Conservation (phyloP, 2,113 vertebrate genomes). For the Urocolius indicus region DNA sequence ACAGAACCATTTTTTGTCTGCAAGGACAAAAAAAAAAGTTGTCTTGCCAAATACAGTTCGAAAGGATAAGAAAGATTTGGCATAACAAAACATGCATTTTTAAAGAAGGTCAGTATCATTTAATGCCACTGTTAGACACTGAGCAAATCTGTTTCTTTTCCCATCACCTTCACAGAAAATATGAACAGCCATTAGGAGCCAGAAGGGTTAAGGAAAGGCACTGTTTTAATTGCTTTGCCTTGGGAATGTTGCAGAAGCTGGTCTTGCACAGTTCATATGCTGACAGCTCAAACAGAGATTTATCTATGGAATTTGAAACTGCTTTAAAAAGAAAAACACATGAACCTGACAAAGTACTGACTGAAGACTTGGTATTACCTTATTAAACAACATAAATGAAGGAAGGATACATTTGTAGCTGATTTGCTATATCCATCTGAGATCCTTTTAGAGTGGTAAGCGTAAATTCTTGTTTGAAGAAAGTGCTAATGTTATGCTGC, state of each 20-base stretch:
- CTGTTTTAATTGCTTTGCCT: constrained; percentile 48
- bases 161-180: neutral
- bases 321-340: constrained; percentile 46
- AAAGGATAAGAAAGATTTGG: constrained; percentile 19
- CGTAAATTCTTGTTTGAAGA: neutral
- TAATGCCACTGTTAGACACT: neutral
- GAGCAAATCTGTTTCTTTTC: constrained; percentile 18
- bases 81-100: neutral
- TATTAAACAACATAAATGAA: constrained; percentile 72
- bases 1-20: neutral
- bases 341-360: constrained; percentile 56
- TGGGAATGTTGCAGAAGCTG: constrained; percentile 17
- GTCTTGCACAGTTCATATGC: constrained; percentile 20
- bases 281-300: constrained; percentile 69
- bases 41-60: neutral
- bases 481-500: neutral
- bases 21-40: constrained; percentile 32
- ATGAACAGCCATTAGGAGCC: neutral
- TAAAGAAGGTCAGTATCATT: constrained; percentile 9
- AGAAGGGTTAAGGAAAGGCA: constrained; percentile 1
- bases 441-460: constrained; percentile 50
- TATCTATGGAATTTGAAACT: constrained; percentile 57
- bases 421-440: constrained; percentile 34
- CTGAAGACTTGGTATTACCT: constrained; percentile 36
- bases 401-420: constrained; percentile 32